phyloP scores from a whole-genome alignment of 2,888 invertebrate genomes.

The Agapostemon virescens region DNA sequence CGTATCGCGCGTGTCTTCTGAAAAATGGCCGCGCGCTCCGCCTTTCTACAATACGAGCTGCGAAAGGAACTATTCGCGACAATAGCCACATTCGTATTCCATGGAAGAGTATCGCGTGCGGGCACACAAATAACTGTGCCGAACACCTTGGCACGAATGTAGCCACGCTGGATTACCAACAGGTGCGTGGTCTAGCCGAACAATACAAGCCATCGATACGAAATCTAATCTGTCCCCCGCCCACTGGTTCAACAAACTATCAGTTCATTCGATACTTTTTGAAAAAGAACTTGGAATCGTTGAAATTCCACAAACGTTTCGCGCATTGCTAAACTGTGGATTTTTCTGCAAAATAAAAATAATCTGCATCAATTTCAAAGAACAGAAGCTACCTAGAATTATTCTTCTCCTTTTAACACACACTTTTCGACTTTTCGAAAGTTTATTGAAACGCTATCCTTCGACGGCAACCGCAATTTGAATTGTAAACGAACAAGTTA shows the following conservation, averaged over 20 bases:
- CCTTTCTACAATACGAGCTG: slow-evolving; percentile 29
- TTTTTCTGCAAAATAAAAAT: background rate
- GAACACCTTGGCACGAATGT: slow-evolving; percentile 58
- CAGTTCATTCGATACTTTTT: background rate
- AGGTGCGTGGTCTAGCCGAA: slow-evolving; percentile 38
- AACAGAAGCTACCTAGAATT: too few relatives aligned
- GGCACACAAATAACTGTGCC: slow-evolving; percentile 29
- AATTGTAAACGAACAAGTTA: too few relatives aligned
- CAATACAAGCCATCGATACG: slow-evolving; percentile 13
- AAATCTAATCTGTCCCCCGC: background rate
- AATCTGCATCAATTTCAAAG: background rate
- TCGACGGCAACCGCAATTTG: too few relatives aligned
- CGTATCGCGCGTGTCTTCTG: slow-evolving; percentile 7
- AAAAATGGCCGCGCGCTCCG: slow-evolving; percentile 24
- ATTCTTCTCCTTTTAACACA: too few relatives aligned
- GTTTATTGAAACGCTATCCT: too few relatives aligned
- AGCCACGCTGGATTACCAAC: slow-evolving; percentile 48
- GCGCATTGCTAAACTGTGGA: background rate
- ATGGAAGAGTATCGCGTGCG: slow-evolving; percentile 32
- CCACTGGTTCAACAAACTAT: background rate
- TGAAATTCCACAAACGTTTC: background rate
- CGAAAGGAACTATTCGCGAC: slow-evolving; percentile 33
- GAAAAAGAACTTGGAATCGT: background rate
- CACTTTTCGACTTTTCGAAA: too few relatives aligned
- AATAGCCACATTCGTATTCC: slow-evolving; percentile 53